Percentiles rank a stretch among this genome's conserved stretches.
These are phyloP conservation scores for Perccottus glenii DNA, from an alignment of 2,113 vertebrate species.

Conservation along the genomic window DNA sequence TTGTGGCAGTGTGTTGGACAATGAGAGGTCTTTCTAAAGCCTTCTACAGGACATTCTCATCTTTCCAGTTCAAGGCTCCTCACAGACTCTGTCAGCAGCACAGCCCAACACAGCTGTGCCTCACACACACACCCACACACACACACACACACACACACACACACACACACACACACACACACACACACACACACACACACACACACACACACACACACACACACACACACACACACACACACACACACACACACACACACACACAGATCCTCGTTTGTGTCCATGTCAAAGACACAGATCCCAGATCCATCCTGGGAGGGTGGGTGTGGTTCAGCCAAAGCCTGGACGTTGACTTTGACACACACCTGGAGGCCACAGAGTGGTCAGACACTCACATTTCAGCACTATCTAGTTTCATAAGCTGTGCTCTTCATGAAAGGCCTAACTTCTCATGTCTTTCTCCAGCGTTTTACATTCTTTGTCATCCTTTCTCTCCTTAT, in stretches of 20 bases:
- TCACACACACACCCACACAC: conserved; percentile 26
- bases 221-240: too few species aligned
- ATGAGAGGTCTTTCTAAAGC: conserved; percentile 62
- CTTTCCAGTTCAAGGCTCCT: conserved; percentile 74
- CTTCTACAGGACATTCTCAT: conserved; percentile 69
- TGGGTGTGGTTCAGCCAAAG: conserved; percentile 65
- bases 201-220: too few species aligned
- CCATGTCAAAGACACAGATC: conserved; percentile 46
- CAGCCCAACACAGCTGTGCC: conserved; percentile 55
- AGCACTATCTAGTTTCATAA: conserved; percentile 71
- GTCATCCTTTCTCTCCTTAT: conserved; percentile 47
- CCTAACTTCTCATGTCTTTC: conserved; percentile 60
- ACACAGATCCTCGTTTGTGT: conserved; percentile 54
- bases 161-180: too few species aligned
- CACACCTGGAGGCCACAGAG: conserved; percentile 62
- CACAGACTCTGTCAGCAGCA: conserved; percentile 62
- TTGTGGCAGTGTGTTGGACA: conserved; percentile 36
- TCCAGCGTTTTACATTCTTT: conserved; percentile 55
- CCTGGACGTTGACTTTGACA: conserved; percentile 60
- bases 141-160: conserved; percentile 11
- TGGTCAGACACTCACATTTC: conserved; percentile 73
- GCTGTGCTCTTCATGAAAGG: conserved; percentile 64
- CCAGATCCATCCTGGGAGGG: conserved; percentile 37
- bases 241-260: conserved; percentile 6
- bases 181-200: too few species aligned